Percentiles rank a stretch among this genome's conserved stretches.
These are phyloP conservation scores for Anoplius nigerrimus DNA, from an alignment of 2,888 invertebrate species.

Conservation along the genomic window DNA sequence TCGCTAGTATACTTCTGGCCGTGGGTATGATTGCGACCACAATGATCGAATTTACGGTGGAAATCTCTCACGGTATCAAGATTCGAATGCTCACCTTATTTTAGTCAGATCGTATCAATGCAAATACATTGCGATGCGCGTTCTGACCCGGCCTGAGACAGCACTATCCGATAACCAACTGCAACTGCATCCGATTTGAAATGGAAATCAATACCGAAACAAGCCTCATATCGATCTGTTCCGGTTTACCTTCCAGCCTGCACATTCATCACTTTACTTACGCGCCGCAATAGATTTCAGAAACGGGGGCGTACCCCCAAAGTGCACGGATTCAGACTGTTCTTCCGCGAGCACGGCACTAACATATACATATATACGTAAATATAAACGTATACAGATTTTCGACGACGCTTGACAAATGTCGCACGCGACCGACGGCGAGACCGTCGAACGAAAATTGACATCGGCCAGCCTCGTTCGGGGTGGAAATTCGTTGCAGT, in stretches of 20 bases:
- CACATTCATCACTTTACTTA: conserved; percentile 53
- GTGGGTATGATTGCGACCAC: no score
- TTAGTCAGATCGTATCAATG: conserved; percentile 49
- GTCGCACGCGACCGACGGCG: no score
- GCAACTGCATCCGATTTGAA: conserved; percentile 54
- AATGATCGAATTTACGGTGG: neutral
- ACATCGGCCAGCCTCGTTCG: no score
- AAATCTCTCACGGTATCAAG: no score
- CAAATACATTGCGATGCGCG: conserved; percentile 40
- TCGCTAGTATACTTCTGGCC: no score
- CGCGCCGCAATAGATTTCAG: conserved; percentile 43
- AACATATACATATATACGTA: no score
- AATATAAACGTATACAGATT: no score
- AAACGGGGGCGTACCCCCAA: neutral
- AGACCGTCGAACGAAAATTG: no score
- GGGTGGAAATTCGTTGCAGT: no score
- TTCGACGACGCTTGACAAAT: no score
- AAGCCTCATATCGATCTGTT: conserved; percentile 47
- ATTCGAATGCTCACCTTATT: conserved; percentile 50
- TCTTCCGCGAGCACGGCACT: no score
- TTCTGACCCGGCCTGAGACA: conserved; percentile 49
- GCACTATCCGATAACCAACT: conserved; percentile 51
- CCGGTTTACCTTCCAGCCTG: conserved; percentile 34
- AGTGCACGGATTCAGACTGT: no score
- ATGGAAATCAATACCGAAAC: conserved; percentile 57